Conservation (phyloP, 2,797 vertebrate species). For the Pygocentrus nattereri region DNA sequence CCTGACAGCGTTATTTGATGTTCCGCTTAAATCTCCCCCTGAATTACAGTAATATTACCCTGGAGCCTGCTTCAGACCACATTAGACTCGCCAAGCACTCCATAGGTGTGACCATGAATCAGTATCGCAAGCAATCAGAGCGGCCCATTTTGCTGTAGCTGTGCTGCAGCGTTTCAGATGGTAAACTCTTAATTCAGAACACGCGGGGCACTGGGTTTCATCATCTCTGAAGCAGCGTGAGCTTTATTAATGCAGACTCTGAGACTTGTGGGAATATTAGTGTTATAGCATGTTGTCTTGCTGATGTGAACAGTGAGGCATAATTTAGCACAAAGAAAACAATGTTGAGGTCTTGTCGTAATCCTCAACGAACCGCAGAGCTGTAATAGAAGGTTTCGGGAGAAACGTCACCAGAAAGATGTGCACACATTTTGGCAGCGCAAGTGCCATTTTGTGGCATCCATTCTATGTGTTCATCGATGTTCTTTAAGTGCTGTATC, state of each 20-base stretch:
- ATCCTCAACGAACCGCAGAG: background rate
- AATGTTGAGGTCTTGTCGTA: background rate
- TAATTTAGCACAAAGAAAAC: background rate
- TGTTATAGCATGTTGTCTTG: background rate
- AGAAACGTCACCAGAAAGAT: too few relatives aligned
- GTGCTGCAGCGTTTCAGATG: background rate
- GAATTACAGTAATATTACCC: slow-evolving; percentile 30
- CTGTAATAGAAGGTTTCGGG: too few relatives aligned
- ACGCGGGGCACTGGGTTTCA: background rate
- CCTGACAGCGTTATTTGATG: slow-evolving; percentile 36
- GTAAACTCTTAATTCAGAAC: slow-evolving; percentile 6
- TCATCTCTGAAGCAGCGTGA: background rate
- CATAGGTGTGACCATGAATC: slow-evolving; percentile 22
- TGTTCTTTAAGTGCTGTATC: too few relatives aligned
- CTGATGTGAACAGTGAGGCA: background rate
- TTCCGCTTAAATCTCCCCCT: slow-evolving; percentile 26
- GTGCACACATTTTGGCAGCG: too few relatives aligned
- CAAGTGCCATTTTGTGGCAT: too few relatives aligned
- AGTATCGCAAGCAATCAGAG: background rate
- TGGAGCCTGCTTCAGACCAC: slow-evolving; percentile 18
- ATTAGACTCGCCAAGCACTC: slow-evolving; percentile 17
- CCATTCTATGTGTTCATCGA: too few relatives aligned
- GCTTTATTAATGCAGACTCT: background rate
- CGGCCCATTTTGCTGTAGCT: background rate
- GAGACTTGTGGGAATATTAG: slow-evolving; percentile 17